These are phyloP conservation scores for Danio aesculapii DNA, from an alignment of 2,797 vertebrate genomes.

Conservation along the genomic window DNA sequence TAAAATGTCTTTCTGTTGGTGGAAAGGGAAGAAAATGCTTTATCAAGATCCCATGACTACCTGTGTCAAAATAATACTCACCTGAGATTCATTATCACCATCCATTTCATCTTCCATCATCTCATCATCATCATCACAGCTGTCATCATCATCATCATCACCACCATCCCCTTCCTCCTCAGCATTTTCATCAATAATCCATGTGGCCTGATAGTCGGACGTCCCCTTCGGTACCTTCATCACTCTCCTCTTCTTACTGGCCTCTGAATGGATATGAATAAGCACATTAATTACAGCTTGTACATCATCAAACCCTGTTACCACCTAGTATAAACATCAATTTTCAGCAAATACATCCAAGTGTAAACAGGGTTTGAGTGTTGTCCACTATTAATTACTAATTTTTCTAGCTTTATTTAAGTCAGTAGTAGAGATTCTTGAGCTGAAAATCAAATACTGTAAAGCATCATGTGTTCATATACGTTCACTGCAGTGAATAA, in stretches of 20 bases:
- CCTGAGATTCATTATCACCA: constrained; percentile 75
- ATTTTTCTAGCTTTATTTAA: not conserved
- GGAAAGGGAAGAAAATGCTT: not conserved
- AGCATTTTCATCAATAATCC: constrained; percentile 86
- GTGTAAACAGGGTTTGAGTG: no score
- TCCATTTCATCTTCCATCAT: constrained; percentile 81
- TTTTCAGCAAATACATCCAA: no score
- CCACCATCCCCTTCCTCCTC: constrained; percentile 64
- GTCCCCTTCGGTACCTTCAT: constrained; percentile 94
- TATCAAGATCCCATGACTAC: not conserved
- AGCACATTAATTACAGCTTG: no score
- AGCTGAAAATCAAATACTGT: not conserved
- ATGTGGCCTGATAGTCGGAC: constrained; percentile 94
- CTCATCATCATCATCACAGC: constrained; percentile 75
- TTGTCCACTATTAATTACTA: no score
- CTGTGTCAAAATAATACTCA: constrained; percentile 42
- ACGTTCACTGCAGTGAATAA: not conserved
- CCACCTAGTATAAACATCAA: no score
- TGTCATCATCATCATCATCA: constrained; percentile 70
- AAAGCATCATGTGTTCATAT: not conserved
- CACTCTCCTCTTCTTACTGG: constrained; percentile 79
- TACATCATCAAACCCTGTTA: not conserved
- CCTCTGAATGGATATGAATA: constrained; percentile 72
- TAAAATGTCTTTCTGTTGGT: no score
- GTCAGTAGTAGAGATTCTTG: not conserved